Percentiles rank a stretch among this genome's conserved stretches.
These are phyloP conservation scores for Orchestes rusci DNA, from an alignment of 2,888 invertebrate species.

Conservation along the genomic window DNA sequence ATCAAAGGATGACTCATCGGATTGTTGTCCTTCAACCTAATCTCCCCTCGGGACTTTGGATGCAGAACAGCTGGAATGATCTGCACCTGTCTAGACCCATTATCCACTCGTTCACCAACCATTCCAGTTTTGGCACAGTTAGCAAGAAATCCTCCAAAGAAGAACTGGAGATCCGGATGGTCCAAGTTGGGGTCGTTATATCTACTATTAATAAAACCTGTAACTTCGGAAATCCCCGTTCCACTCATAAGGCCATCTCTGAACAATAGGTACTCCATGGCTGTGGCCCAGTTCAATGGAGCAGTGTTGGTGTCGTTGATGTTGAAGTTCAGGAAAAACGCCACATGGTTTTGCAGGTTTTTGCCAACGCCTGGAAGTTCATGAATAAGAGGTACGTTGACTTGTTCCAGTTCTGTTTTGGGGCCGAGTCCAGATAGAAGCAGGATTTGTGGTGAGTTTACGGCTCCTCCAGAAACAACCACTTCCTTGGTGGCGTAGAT, in stretches of 20 bases:
- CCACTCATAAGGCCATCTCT: constrained; percentile 86
- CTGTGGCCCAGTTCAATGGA: constrained; percentile 85
- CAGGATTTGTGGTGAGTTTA: constrained; percentile 89
- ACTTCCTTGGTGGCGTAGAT: constrained; percentile 65
- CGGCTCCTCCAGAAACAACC: constrained; percentile 63
- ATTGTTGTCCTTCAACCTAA: constrained; percentile 51
- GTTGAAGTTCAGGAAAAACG: constrained; percentile 69
- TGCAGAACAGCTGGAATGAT: constrained; percentile 78
- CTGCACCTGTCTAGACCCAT: constrained; percentile 60
- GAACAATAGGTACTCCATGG: constrained; percentile 84
- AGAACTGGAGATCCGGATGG: constrained; percentile 78
- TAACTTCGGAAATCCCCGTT: constrained; percentile 78
- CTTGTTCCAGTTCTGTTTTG: constrained; percentile 55
- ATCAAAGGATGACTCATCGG: constrained; percentile 79
- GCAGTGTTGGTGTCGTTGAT: constrained; percentile 80
- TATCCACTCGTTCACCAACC: constrained; percentile 70
- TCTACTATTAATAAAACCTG: constrained; percentile 74
- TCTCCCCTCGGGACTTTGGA: constrained; percentile 73
- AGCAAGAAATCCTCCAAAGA: constrained; percentile 81
- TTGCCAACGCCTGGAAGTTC: constrained; percentile 74
- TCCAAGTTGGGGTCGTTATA: constrained; percentile 67
- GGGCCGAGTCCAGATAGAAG: constrained; percentile 86
- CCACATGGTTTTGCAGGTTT: constrained; percentile 83
- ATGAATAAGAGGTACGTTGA: constrained; percentile 60
- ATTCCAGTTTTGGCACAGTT: constrained; percentile 81